Base-by-base conservation (phyloP, 2,888 invertebrate species). In the Lasioglossum zephyrum region DNA sequence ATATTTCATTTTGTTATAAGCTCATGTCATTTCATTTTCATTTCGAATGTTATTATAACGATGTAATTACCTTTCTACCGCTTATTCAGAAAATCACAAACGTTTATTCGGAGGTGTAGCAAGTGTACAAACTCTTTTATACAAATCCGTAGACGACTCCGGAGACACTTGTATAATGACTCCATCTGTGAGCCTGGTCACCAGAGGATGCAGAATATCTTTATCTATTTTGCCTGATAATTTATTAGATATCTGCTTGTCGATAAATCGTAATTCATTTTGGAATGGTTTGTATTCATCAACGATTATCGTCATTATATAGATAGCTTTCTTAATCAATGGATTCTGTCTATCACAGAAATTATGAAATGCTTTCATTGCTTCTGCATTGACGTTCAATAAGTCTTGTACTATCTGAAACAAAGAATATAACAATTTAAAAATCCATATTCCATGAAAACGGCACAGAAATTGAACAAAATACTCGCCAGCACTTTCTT, bases 341-440 rank as follows among this genome's bases (percentile, higher is more conserved):
- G 96, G 96, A 80, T 93, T 95, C 72, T 95, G 87, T 47, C 95
- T 96, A 90, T 97, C 97, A 88, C 96, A 96, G 87, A 97, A 95
- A 81, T 95, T 93, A 89, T 97, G 97, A 87, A 97, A 95, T 4
- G 96, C 96, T 90, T 95, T 95, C 2, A 95, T 84, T 4, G 94
- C 93, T 53, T 91, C 87, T 31, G 90, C 82, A 83, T 93, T 84
- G 63, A 94, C 82, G 18, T 88, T 90, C 53, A 95, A 81, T 31
- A 95, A 81, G 82, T 95, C 93, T 26, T 90, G 87, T 69, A 95
- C 82, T 57, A 95, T 87, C 95, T 95, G 87, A 57, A 92, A 91
- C 11, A 73, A 39, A 41, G 31, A 63, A 77, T 39, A 26, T 39
- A 49, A 31, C 4, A 73, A 60, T 80, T 47, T 9, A 44, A 22